phyloP scores from a whole-genome alignment of 2,113 vertebrate species.

The Brienomyrus longianalis region DNA sequence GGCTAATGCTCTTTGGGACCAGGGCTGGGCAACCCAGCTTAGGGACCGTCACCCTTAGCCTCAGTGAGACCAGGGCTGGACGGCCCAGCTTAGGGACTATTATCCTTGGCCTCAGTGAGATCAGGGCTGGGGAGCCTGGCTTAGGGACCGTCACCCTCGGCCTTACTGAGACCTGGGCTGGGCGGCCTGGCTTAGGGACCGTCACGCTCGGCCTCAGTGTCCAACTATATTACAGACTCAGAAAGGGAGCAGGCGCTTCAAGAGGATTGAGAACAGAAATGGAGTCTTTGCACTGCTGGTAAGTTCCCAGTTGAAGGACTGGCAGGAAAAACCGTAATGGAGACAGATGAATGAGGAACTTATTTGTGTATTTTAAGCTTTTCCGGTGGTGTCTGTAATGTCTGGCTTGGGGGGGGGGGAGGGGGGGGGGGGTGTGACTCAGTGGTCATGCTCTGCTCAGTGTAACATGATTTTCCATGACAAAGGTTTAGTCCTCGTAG shows the following conservation, averaged over 20 bases:
- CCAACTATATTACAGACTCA: slow-evolving; percentile 71
- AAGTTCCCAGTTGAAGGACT: slow-evolving; percentile 45
- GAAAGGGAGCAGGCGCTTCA: slow-evolving; percentile 76
- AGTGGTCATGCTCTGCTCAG: neutral
- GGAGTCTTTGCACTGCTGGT: slow-evolving; percentile 76
- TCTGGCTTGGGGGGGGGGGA: neutral
- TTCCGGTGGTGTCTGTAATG: neutral
- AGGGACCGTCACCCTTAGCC: neutral
- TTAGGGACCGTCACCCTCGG: slow-evolving; percentile 33
- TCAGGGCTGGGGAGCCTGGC: neutral
- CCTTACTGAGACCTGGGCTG: slow-evolving; percentile 33
- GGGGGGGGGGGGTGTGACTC: neutral
- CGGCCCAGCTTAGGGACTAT: neutral
- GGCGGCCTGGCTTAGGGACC: neutral
- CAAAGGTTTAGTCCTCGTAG: neutral
- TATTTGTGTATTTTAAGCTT: neutral
- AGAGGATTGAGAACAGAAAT: slow-evolving; percentile 78
- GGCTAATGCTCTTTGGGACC: neutral
- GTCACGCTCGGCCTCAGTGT: slow-evolving; percentile 53
- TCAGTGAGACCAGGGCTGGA: neutral
- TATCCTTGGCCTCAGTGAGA: neutral
- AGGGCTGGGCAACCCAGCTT: neutral
- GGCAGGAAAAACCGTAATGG: neutral
- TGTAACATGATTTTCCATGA: neutral
- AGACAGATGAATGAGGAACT: neutral